phyloP scores from a whole-genome alignment of 2,113 vertebrate genomes.

The Rhagologus leucostigma region DNA sequence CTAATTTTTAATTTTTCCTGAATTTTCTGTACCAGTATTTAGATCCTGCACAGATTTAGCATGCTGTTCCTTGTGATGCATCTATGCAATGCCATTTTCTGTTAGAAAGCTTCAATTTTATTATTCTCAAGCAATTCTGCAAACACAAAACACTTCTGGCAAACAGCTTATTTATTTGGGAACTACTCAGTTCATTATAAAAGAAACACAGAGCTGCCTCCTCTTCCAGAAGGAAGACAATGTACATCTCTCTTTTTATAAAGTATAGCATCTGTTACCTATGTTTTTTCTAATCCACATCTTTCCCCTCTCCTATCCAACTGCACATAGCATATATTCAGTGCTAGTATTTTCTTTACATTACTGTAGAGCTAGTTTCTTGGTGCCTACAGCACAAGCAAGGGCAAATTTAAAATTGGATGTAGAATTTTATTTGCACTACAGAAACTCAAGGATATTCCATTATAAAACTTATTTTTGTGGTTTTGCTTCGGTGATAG shows the following conservation, averaged over 20 bases:
- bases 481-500: background rate
- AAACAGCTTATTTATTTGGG: background rate
- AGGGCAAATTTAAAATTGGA: background rate
- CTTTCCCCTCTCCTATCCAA: background rate
- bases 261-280: background rate
- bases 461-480: background rate
- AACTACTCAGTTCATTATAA: background rate
- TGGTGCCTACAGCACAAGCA: background rate
- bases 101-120: background rate
- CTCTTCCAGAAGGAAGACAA: background rate
- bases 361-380: background rate
- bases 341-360: background rate
- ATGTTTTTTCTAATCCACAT: background rate
- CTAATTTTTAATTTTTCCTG: accelerated
- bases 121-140: background rate
- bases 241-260: background rate
- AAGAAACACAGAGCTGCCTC: background rate
- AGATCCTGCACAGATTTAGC: background rate
- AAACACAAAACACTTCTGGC: background rate
- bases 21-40: background rate
- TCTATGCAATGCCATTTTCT: background rate
- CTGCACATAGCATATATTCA: background rate
- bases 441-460: background rate
- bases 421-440: background rate
- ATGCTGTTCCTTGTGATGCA: background rate